These are phyloP conservation scores for Amphipoea oculea DNA, from an alignment of 2,888 invertebrate species.

Conservation along the genomic window DNA sequence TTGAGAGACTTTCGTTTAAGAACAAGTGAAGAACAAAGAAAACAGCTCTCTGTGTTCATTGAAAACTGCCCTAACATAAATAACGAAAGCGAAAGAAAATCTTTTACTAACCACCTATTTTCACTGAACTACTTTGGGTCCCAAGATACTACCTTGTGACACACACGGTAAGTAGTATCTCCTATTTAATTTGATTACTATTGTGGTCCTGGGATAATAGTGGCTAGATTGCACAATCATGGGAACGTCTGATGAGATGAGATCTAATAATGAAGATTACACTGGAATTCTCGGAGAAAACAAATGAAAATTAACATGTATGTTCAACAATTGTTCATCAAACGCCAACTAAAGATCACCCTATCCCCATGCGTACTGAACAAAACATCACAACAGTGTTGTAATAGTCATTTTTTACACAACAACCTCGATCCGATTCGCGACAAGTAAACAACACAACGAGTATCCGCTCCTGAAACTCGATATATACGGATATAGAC, in stretches of 20 bases:
- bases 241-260: neutral
- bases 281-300: neutral
- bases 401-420: constrained; percentile 38
- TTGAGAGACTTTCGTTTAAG: constrained; percentile 19
- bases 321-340: constrained; percentile 24
- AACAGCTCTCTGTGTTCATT: constrained; percentile 17
- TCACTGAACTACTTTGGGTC: neutral
- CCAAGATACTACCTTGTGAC: constrained; percentile 25
- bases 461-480: constrained; percentile 56
- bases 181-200: neutral
- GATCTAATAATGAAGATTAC: constrained; percentile 1
- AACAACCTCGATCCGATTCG: constrained; percentile 48
- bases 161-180: neutral
- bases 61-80: constrained; percentile 19
- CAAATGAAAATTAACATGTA: neutral
- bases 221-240: neutral
- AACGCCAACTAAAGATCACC: constrained; percentile 24
- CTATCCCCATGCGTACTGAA: neutral
- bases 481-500: constrained; percentile 51
- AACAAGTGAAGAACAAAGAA: constrained; percentile 25
- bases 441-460: constrained; percentile 56
- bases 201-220: neutral
- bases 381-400: constrained; percentile 9
- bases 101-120: neutral
- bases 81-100: neutral